A percentile compares a stretch with the other conserved stretches of the same genome.
These are phyloP conservation scores for Tympanuchus pallidicinctus DNA, from an alignment of 2,113 vertebrate species.

Conservation along the genomic window DNA sequence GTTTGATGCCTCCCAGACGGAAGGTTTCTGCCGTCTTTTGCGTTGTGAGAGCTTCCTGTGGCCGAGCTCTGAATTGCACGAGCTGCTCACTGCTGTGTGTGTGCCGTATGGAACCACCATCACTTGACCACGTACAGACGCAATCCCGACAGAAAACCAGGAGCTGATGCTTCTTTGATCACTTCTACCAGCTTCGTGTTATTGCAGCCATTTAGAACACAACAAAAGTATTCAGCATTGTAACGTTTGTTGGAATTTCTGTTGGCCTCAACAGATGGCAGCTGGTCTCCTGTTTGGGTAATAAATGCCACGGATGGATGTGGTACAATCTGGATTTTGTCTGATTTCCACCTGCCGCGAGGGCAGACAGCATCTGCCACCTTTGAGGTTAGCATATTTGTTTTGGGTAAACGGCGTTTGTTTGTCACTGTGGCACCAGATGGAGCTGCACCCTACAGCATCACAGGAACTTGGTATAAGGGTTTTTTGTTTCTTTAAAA, in stretches of 20 bases:
- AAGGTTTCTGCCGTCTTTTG: not conserved
- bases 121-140: not conserved
- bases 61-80: not conserved
- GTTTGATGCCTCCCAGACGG: not conserved
- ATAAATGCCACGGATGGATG: not conserved
- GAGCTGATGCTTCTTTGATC: not conserved
- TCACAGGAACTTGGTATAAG: not conserved
- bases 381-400: not conserved
- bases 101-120: not conserved
- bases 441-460: not conserved
- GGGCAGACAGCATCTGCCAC: constrained; percentile 12
- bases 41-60: not conserved
- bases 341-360: not conserved
- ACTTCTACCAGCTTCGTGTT: rapidly evolving
- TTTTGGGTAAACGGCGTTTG: constrained; percentile 7
- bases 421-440: not conserved
- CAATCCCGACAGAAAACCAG: not conserved
- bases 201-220: not conserved
- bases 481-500: not conserved
- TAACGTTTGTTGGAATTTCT: not conserved
- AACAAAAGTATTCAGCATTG: not conserved
- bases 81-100: not conserved
- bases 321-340: constrained; percentile 2
- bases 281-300: not conserved
- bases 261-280: not conserved